These are phyloP conservation scores for Solea senegalensis DNA, from an alignment of 2,113 vertebrate species.

Conservation along the genomic window DNA sequence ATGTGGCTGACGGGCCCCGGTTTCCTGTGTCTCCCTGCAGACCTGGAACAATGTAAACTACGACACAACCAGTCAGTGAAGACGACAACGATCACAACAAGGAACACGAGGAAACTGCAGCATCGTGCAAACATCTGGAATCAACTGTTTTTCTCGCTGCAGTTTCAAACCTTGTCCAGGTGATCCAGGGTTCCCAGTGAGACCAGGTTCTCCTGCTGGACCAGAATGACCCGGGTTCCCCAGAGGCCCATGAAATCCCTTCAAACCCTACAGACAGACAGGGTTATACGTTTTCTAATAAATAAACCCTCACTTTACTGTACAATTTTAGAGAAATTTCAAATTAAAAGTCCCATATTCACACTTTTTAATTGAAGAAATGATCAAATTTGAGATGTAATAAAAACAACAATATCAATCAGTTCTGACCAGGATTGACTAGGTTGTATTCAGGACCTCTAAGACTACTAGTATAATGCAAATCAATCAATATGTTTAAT, in stretches of 20 bases:
- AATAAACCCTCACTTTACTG: background rate
- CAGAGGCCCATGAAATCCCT: slow-evolving; percentile 33
- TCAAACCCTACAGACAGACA: slow-evolving; percentile 37
- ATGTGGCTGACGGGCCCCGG: slow-evolving; percentile 34
- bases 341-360: too few relatives aligned
- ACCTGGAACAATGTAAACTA: slow-evolving; percentile 59
- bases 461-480: too few relatives aligned
- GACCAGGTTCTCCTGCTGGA: slow-evolving; percentile 42
- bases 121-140: too few relatives aligned
- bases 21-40: slow-evolving; percentile 51
- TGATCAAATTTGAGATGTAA: too few relatives aligned
- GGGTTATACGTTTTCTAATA: background rate
- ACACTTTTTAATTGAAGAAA: too few relatives aligned
- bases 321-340: too few relatives aligned
- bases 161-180: slow-evolving; percentile 65
- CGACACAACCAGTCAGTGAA: slow-evolving; percentile 4
- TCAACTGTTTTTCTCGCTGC: background rate
- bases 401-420: too few relatives aligned
- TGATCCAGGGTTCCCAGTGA: slow-evolving; percentile 52
- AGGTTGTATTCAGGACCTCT: too few relatives aligned
- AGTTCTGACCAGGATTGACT: too few relatives aligned
- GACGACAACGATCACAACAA: background rate
- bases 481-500: too few relatives aligned
- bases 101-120: background rate
- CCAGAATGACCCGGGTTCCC: slow-evolving; percentile 51